Evolutionary conservation across 2,113 vertebrate genomes (phyloP), one percentile per base, ranked within the genome.

Genomic region (Podarcis muralis): DNA sequence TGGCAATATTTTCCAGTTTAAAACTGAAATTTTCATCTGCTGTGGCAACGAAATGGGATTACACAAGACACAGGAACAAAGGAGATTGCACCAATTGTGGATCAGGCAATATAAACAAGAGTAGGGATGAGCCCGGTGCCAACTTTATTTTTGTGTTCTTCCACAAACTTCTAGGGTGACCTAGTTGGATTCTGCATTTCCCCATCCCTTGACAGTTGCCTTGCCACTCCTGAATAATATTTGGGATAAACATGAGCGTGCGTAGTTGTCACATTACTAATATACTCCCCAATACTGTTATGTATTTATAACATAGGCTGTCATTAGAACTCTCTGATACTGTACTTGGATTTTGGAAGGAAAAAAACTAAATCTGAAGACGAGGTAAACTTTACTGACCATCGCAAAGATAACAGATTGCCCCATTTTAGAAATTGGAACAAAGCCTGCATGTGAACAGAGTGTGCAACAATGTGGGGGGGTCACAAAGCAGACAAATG

Each of bases 11-110:
- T 23, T 11, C 62, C 11, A 37, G 11, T 53, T 32, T 88, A 43
- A 35, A 88, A 84, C n/a, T 53, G 9, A 16, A 83, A 66, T 68
- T n/a, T 68, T 77, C 81, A 77, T 43, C 9, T 87, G 6, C 57
- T 65, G 5, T 81, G 16, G 22, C 53, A 13, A 40, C 13, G 32
- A 53, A 12, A 79, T 87, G 91, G 57, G 40, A 86, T 23, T 6
- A 3, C 0, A 1, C 27, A 62, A 12, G 66, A 43, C 40, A 23
- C 22, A 18, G 7, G 0, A 59, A 80, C 27, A 20, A 13, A 43
- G 16, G 15, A 25, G 35, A 0, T 20, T 69, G 9, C 25, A 74
- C 2, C 37, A 48, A 35, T 65, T 75, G 20, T 8, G 74, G 68
- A 74, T 81, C n/a, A 22, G 53, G 22, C 23, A 65, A 11, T 77